These are phyloP conservation scores for Helicoverpa armigera DNA, from an alignment of 1,140 invertebrate genomes.

Conservation along the genomic window DNA sequence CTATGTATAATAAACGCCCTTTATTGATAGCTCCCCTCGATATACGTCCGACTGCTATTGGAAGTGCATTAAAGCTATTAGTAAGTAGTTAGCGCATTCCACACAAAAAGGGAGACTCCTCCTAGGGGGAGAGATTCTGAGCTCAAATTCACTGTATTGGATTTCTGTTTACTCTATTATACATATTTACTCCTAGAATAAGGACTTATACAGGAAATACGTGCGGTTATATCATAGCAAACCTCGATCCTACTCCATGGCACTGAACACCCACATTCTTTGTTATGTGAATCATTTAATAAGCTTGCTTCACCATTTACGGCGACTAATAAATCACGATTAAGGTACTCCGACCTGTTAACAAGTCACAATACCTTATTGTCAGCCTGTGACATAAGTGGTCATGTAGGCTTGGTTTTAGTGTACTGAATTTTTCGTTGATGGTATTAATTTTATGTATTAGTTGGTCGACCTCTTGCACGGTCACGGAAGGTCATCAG, in stretches of 20 bases:
- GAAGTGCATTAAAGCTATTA: slow-evolving; percentile 81
- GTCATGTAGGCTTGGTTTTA: slow-evolving; percentile 25
- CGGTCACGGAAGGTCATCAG: slow-evolving; percentile 55
- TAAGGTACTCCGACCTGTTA: slow-evolving; percentile 44
- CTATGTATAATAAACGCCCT: slow-evolving; percentile 20
- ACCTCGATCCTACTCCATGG: slow-evolving; percentile 36
- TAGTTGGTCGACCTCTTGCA: slow-evolving; percentile 26
- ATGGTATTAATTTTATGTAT: slow-evolving; percentile 12
- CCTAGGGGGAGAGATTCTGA: slow-evolving; percentile 11
- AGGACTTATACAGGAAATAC: slow-evolving; percentile 20
- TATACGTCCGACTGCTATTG: slow-evolving; percentile 65
- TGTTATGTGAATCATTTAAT: slow-evolving; percentile 55
- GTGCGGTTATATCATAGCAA: background rate
- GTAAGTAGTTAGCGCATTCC: slow-evolving; percentile 70
- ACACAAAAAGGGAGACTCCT: slow-evolving; percentile 30
- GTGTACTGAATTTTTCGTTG: slow-evolving; percentile 10
- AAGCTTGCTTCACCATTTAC: slow-evolving; percentile 49
- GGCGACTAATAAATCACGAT: slow-evolving; percentile 54
- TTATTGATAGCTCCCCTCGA: slow-evolving; percentile 35
- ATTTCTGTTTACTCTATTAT: slow-evolving; percentile 10
- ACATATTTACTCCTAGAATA: background rate
- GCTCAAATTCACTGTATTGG: slow-evolving; percentile 41
- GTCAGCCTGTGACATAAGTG: slow-evolving; percentile 37
- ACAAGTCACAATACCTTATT: slow-evolving; percentile 45
- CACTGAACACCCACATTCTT: slow-evolving; percentile 55